These are phyloP conservation scores for Sesia apiformis DNA, from an alignment of 2,888 invertebrate genomes.

Conservation along the genomic window DNA sequence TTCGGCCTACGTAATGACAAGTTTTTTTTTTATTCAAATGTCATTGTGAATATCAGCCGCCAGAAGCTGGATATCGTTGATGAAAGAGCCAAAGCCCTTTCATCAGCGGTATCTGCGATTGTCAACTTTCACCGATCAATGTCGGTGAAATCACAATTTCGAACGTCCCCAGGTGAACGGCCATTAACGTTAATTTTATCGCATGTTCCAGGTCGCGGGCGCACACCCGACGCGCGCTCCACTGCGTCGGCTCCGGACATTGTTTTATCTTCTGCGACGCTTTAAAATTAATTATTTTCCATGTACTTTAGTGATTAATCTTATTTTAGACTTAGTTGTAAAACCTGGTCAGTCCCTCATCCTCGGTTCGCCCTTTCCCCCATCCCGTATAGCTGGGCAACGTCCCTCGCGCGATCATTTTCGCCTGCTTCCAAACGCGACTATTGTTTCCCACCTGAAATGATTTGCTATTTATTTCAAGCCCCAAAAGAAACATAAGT, in stretches of 20 bases:
- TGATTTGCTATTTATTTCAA: background rate
- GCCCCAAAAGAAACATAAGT: background rate
- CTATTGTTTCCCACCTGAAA: conserved; percentile 1
- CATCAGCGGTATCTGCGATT: no score
- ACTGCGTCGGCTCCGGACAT: conserved; percentile 15
- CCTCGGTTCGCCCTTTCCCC: no score
- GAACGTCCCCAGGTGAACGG: background rate
- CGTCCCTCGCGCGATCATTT: background rate
- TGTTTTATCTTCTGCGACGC: conserved; percentile 8
- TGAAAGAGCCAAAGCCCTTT: no score
- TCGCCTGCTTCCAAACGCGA: conserved; percentile 2
- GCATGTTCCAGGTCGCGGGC: conserved; percentile 35
- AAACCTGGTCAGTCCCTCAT: no score
- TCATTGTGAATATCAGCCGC: no score
- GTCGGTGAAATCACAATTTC: no score
- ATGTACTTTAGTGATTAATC: no score
- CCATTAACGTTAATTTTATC: conserved; percentile 1
- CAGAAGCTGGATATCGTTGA: no score
- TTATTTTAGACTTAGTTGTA: no score
- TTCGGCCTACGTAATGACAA: no score
- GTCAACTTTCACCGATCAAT: no score
- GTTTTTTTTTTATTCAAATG: no score
- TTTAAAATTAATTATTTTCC: background rate
- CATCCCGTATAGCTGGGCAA: background rate
- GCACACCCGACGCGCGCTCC: conserved; percentile 15